Evolutionary conservation across 2,888 invertebrate species (phyloP), one percentile per base, ranked within the genome.

Genomic region (Dynastes hyllus): DNA sequence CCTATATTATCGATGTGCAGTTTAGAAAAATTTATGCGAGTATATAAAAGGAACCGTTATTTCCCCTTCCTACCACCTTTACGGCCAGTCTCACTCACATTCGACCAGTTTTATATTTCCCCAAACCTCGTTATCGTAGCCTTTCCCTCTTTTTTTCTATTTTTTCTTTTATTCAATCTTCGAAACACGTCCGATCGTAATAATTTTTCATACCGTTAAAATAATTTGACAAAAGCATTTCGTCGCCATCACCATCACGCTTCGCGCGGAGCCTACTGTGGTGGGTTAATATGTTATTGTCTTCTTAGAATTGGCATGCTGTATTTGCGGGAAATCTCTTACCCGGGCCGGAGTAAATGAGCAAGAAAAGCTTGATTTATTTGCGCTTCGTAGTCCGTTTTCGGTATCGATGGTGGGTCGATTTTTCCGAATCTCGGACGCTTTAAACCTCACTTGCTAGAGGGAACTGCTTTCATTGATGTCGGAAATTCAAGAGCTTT

Each of bases 1-100:
- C n/a, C 70, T 71, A 71, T 55, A 71, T 71, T 71, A 71, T 71
- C 70, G 70, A 71, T 71, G 70, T 53, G 70, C 70, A 71, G 53
- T 71, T 71, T 71, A 51, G 16, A 71, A 71, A 71, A 71, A 71
- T 71, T 71, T 71, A 71, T 71, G 70, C 51, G 32, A 50, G 13
- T 55, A 53, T 53, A 71, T 71, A 71, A 71, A 71, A 51, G 70
- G 32, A 27, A n/a, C 55, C 29, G 55, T 53, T 53, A 16, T 55
- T 71, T 29, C 50, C 51, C 22, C 40, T 66, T 66, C 55, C 53
- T 53, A 27, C 70, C 55, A 40, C 37, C 13, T 32, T 66, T 37
- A 8, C 16, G 37, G n/a, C n/a, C 13, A 37, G 5, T 16, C 53
- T 53, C n/a, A 16, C 16, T 16, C 53, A 53, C 3, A 11, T 53